Evolutionary conservation across 2,888 invertebrate species (phyloP), one percentile per base, ranked within the genome.

Genomic region (Ormyrus nitidulus): DNA sequence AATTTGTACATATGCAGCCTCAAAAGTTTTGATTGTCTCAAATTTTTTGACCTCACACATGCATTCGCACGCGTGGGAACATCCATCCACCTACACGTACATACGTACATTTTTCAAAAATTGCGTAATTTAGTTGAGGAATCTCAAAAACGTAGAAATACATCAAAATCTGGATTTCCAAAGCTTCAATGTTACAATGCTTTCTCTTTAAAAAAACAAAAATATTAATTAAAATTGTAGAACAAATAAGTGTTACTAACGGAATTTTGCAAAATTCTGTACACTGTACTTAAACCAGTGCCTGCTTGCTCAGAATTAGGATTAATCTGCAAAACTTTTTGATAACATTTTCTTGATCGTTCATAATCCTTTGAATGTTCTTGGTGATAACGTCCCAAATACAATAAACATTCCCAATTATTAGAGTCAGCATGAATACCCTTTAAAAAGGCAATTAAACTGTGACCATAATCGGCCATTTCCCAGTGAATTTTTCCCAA

Each of bases 331-430:
- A 95, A 93, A 61, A 96, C 95, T 90, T 96, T 97, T 90, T 97
- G 95, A 89, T 95, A 97, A 90, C 97, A 98, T 87, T 95, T 95
- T 83, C 93, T 93, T 0, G 97, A 95, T 85, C 96, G 95, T 70
- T 93, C 92, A n/a, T 93, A 88, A 87, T 97, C 95, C 72, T 91
- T 90, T 78, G 93, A 92, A 58, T 92, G 90, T 69, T 92, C 89
- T 80, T 92, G 91, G 90, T 97, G 97, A 88, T 94, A 95, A 85
- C 94, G 92, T 1, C 97, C 98, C 81, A 98, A 91, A 88, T 94
- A 93, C 53, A 95, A 90, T 89, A 97, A 96, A 83, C 95, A 94
- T 71, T 94, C 92, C 85, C 94, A 93, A 90, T 94, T 94, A 86
- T 94, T 93, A n/a, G 95, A 93, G 88, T 96, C 94, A 10, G 94